Evolutionary conservation across 2,113 vertebrate genomes (phyloP).

Genomic region (Notechis scutatus): DNA sequence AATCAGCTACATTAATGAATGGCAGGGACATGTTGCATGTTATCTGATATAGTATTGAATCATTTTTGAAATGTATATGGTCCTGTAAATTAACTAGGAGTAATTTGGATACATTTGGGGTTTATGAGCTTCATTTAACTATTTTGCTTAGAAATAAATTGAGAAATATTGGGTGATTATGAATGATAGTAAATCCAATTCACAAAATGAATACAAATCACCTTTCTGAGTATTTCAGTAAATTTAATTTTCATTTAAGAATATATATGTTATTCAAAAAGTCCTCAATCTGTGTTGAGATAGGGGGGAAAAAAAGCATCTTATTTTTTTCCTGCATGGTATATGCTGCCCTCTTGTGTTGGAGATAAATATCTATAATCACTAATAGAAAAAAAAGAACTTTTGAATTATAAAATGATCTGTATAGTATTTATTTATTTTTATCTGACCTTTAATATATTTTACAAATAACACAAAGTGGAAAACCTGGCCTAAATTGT

Average conservation of each 20-base stretch:
- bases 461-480: not conserved
- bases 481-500: not conserved
- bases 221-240: not conserved
- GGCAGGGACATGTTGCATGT: not conserved
- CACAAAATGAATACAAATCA: not conserved
- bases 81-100: not conserved
- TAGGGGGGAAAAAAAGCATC: no score
- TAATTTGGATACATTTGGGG: not conserved
- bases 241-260: not conserved
- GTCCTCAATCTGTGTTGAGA: not conserved
- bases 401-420: not conserved
- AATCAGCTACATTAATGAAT: not conserved
- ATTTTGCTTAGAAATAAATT: not conserved
- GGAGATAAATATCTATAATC: not conserved
- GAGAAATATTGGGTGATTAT: not conserved
- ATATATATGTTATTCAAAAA: not conserved
- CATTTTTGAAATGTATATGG: not conserved
- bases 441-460: not conserved
- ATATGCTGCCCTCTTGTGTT: constrained; percentile 17
- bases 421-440: not conserved
- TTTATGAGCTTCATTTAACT: not conserved
- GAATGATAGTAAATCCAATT: not conserved
- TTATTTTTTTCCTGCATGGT: not conserved
- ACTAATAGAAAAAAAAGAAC: not conserved
- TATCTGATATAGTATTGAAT: not conserved